Conservation (phyloP, 1,140 invertebrate species). For the Cydia splendana region DNA sequence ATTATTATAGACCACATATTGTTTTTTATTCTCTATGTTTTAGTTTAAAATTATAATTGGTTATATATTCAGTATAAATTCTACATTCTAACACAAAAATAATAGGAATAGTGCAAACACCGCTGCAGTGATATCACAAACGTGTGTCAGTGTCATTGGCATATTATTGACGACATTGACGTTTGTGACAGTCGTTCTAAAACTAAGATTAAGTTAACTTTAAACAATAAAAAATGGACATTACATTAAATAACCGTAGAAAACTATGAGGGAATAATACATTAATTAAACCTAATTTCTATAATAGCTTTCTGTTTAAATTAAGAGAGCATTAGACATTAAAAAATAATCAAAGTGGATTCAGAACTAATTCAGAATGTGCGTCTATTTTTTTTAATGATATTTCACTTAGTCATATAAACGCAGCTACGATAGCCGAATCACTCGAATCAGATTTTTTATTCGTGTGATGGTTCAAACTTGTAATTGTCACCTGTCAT, state of each 20-base stretch:
- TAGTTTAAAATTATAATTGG: background rate
- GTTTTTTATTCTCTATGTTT: background rate
- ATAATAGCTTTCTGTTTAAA: too few relatives aligned
- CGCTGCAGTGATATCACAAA: background rate
- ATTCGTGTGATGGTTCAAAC: background rate
- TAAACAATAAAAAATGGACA: background rate
- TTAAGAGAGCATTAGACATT: too few relatives aligned
- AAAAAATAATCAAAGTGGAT: too few relatives aligned
- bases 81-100: constrained; percentile 19
- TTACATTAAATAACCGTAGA: background rate
- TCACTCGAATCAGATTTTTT: background rate
- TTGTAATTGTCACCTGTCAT: too few relatives aligned
- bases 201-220: background rate
- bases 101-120: background rate
- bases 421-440: background rate
- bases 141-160: background rate
- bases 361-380: background rate
- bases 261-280: too few relatives aligned
- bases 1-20: constrained; percentile 82
- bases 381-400: background rate
- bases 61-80: background rate
- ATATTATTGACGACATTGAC: background rate
- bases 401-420: background rate
- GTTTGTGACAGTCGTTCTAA: background rate
- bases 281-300: too few relatives aligned